A percentile compares a stretch with the other conserved stretches of the same genome.
Conservation (phyloP, 2,888 invertebrate species). For the Aporophyla lueneburgensis region DNA sequence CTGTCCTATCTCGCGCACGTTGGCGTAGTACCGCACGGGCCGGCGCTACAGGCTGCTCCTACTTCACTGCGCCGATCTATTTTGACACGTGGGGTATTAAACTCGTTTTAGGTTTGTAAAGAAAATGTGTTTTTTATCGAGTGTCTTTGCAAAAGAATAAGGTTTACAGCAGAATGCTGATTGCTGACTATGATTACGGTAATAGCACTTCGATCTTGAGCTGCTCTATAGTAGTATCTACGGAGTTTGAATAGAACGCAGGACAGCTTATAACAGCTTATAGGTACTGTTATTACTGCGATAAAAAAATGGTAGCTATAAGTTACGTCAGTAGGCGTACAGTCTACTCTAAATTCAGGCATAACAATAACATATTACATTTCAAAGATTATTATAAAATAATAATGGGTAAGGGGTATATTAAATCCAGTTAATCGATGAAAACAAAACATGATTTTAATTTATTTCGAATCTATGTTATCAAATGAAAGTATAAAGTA, state of each 20-base stretch:
- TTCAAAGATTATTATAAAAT: background rate
- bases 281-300: background rate
- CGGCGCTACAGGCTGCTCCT: conserved; percentile 59
- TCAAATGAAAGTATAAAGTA: conserved; percentile 1
- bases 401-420: background rate
- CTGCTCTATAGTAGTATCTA: background rate
- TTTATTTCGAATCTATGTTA: background rate
- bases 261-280: background rate
- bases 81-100: conserved; percentile 14
- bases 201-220: background rate
- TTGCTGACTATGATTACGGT: background rate
- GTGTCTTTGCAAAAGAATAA: background rate
- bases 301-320: too few species aligned
- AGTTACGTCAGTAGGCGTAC: background rate
- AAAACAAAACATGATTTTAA: background rate
- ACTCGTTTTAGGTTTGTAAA: too few species aligned
- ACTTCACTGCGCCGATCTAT: background rate
- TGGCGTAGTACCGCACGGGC: conserved; percentile 78
- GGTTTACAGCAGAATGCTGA: background rate
- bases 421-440: background rate
- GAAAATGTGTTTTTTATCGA: background rate
- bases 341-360: background rate
- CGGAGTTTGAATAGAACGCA: background rate
- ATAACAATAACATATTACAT: background rate
- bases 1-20: conserved; percentile 74